Percentiles rank a stretch among this genome's conserved stretches.
Evolutionary conservation across 64 coral and sea anemone genomes (phyloP).

Genomic region (Porites australiensis): DNA sequence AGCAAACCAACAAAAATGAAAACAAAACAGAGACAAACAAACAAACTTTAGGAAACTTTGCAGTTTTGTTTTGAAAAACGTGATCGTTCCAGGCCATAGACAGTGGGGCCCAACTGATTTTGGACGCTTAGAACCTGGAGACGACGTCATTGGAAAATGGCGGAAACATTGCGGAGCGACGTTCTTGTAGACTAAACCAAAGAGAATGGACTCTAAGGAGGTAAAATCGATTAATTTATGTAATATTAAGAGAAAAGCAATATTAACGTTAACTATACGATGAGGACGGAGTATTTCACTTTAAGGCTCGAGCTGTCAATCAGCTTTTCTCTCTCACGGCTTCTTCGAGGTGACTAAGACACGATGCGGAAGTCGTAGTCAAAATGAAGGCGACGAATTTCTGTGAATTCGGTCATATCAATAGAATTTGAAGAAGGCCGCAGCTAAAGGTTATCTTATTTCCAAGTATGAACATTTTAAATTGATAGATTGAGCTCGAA

Average conservation of each 20-base stretch:
- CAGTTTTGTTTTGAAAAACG: too few relatives aligned
- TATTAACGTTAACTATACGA: background rate
- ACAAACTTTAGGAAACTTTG: too few relatives aligned
- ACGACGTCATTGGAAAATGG: conserved; percentile 37
- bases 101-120: background rate
- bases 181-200: background rate
- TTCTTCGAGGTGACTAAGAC: too few relatives aligned
- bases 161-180: background rate
- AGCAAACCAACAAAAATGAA: too few relatives aligned
- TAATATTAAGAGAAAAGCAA: background rate
- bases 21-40: too few relatives aligned
- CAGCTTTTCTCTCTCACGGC: background rate
- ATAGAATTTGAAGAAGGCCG: too few relatives aligned
- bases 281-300: background rate
- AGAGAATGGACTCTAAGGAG: conserved; percentile 47
- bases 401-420: too few relatives aligned
- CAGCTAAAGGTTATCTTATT: background rate
- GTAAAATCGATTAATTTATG: background rate
- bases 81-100: background rate
- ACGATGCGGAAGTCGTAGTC: too few relatives aligned
- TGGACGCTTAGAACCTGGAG: conserved; percentile 8
- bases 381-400: too few relatives aligned
- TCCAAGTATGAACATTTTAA: too few relatives aligned
- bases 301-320: background rate
- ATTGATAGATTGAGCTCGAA: too few relatives aligned